Base-by-base conservation (phyloP, 2,888 invertebrate genomes). In the Microplitis manilae region DNA sequence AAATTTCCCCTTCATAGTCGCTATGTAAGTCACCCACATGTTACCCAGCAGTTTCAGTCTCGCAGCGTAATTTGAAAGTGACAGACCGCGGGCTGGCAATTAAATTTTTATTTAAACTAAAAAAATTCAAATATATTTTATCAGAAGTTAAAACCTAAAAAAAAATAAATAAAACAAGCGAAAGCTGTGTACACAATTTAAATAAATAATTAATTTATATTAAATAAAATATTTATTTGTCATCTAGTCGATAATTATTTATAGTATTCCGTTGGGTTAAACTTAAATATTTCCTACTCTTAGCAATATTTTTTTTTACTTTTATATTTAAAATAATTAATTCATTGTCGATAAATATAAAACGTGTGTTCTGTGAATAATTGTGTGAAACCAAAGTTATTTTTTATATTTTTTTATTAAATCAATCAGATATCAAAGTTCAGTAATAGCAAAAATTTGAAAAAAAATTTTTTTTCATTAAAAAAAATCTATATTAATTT, bases 11-110 rank as follows among this genome's bases (percentile, higher is more conserved):
- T n/a, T 67, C 73, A 30, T 39, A 39, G 69, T 79, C 78, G 73
- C 85, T 86, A 88, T 87, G 87, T 88, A 88, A 88, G 87, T 86
- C 85, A 80, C 85, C 84, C 88, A 89, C 88, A 89, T 89, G 88
- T 87, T 86, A 85, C 84, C 84, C 85, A 85, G 86, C 86, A 61
- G 82, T 83, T 86, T 85, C 86, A 89, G 89, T 89, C 87, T 87
- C 86, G 88, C 87, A 87, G 87, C 87, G 87, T 84, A 85, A 87
- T 81, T 87, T 88, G 89, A 85, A 86, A 85, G 86, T 83, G 85
- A 84, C 74, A 77, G 80, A 76, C 75, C 79, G 73, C 74, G 77
- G 72, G 59, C 67, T 15, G 20, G 39, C 6, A 30, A 68, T 30
- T 30, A 39, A 64, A 68, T 13, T 13, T 50, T 40, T 65, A 73